phyloP scores from a whole-genome alignment of 2,113 vertebrate genomes.

The Columbina picui region DNA sequence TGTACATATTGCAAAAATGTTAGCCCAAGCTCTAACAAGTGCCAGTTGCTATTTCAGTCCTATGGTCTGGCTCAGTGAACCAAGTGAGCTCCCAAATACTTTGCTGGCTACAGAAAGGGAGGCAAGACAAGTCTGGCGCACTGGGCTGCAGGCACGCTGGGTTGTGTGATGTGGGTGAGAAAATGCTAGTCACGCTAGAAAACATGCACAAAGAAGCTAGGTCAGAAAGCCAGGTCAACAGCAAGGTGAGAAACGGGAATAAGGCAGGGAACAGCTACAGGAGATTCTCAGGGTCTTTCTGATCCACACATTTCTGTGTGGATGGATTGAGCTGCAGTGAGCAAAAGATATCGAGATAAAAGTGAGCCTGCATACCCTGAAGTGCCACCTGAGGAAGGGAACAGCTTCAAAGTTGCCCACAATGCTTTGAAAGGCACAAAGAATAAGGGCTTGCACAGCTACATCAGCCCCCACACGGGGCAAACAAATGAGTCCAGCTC shows the following conservation, averaged over 20 bases:
- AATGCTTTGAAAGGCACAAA: not conserved
- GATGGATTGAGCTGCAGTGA: not conserved
- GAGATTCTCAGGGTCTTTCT: not conserved
- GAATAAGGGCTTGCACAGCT: not conserved
- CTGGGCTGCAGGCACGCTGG: not conserved
- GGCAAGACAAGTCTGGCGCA: not conserved
- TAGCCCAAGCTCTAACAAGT: not conserved
- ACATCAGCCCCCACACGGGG: not conserved
- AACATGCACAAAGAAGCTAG: not conserved
- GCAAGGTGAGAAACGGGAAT: not conserved
- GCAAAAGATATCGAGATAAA: not conserved
- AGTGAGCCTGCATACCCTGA: not conserved
- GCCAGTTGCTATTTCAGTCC: not conserved
- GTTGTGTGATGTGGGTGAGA: constrained; percentile 5
- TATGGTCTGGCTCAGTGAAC: not conserved
- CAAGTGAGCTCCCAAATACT: not conserved
- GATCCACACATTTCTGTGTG: rapidly evolving
- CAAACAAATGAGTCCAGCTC: not conserved
- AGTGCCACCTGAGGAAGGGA: not conserved
- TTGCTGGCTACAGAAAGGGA: not conserved
- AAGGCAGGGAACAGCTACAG: not conserved
- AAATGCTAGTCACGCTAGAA: not conserved
- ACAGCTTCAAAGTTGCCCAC: not conserved
- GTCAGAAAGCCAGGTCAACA: not conserved
- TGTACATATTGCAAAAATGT: not conserved